Evolutionary conservation across 2,888 invertebrate species (phyloP), one percentile per base, ranked within the genome.

Genomic region (Mactromeris polynyma): DNA sequence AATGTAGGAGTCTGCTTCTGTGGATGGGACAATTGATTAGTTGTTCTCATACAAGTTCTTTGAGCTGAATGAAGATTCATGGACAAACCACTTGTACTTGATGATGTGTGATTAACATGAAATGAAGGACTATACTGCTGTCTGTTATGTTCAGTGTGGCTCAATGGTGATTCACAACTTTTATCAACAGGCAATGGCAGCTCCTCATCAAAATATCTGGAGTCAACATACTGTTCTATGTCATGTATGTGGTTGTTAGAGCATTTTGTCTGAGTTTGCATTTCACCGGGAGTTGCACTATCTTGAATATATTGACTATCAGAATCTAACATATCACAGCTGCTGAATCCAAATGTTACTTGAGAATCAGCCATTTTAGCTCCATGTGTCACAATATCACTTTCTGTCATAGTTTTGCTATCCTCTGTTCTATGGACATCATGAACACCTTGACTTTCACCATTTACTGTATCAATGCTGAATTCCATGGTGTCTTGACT

Each of bases 401-500:
- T 36, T 17, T 11, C 36, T 17, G 36, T 73, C 19, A 33, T 17
- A 36, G 1, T 7, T 58, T 58, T 19, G 26, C 36, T 19, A 33
- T 33, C 19, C 31, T 19, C 36, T 36, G 36, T 73, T 36, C 4
- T 26, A 36, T 31, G 40, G 46, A 83, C 17, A 26, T 33, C 73
- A 69, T 14, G 33, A 33, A 31, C 69, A 36, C 82, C 58, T 73
- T 89, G 91, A 86, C 90, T 90, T 11, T 87, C 87, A 86, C 64
- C 81, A 40, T 54, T 73, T 14, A 87, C 4, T 3, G 90, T 90
- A 81, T 90, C 81, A 89, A 87, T 83, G 36, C 91, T 90, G 26
- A 90, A 89, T 46, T 91, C 91, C 91, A 91, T 90, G 26, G 91
- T 90, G 54, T 91, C 91, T 79, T 91, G 91, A 84, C 90, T 91